Base-by-base conservation (phyloP, 2,797 vertebrate species). In the Numenius phaeopus region DNA sequence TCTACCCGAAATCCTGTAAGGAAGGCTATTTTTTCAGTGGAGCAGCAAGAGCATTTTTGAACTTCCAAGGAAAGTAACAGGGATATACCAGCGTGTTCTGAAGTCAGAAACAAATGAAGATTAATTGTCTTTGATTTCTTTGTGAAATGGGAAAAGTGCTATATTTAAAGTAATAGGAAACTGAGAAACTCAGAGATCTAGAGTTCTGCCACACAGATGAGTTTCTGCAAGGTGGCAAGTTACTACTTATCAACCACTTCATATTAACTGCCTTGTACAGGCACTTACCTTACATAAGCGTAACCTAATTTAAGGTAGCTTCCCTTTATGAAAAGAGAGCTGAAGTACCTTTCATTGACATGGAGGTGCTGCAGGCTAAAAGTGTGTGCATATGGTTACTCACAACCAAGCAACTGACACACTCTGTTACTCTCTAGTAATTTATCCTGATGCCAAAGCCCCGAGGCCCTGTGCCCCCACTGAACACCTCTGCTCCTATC, bases 361-460 rank as follows among this genome's bases (percentile, higher is more conserved):
- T 27, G 34, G 64, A 87, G 87, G 22, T 64, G 82, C 58, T 89
- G 78, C 64, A 80, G 27, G 47, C 30, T 61, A 59, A 29, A 49
- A 61, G 5, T n/a, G 22, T 55, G 55, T 64, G 64, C 72, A 73
- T 69, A 40, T 24, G 54, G 79, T 67, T 84, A 79, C 30, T 77
- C 72, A 88, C 50, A 73, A 40, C 42, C 9, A 40, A 91, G 47
- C 30, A 50, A 55, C 26, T 22, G 47, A 73, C 67, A 47, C 2
- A 7, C 2, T 85, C 85, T 94, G 57, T 91, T 85, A 80, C 67
- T 82, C 47, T 62, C 67, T 7, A 78, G 71, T 50, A 87, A 87
- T 62, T 85, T 64, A 91, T 67, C 27, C 75, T 66, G 47, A 80
- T 91, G 76, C 52, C 89, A 93, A 82, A 91, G 78, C 70, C 87